Conservation (phyloP, 2,888 invertebrate genomes). For the Aquatica leii region DNA sequence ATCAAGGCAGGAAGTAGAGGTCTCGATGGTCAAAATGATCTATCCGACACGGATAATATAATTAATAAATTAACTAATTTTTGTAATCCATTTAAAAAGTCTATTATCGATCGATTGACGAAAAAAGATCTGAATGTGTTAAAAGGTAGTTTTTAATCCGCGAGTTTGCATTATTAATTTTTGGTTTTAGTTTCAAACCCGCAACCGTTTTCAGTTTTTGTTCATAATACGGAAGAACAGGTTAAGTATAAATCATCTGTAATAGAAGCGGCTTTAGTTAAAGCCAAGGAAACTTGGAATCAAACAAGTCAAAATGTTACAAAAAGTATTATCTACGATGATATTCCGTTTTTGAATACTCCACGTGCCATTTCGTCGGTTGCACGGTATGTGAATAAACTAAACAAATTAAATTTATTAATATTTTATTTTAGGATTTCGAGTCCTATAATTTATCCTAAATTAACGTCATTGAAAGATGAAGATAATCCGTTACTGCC, state of each 20-base stretch:
- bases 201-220: constrained; percentile 68
- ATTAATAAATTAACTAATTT: not conserved
- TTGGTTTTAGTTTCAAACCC: constrained; percentile 63
- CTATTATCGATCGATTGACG: not conserved
- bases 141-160: not conserved
- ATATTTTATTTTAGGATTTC: constrained; percentile 25
- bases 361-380: constrained; percentile 57
- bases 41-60: not conserved
- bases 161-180: constrained; percentile 8
- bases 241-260: constrained; percentile 61
- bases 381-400: too few species aligned
- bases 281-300: constrained; percentile 63
- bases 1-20: constrained; percentile 46
- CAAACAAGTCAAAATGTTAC: constrained; percentile 40
- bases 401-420: too few species aligned
- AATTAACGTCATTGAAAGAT: constrained; percentile 31
- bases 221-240: constrained; percentile 58
- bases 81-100: constrained; percentile 1
- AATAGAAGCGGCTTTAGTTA: constrained; percentile 61
- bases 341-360: constrained; percentile 70
- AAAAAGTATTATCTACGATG: constrained; percentile 57
- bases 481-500: constrained; percentile 40
- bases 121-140: not conserved
- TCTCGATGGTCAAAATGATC: constrained; percentile 39
- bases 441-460: constrained; percentile 43